These are phyloP conservation scores for Barypeithes pellucidus DNA, from an alignment of 2,888 invertebrate genomes.

Conservation along the genomic window DNA sequence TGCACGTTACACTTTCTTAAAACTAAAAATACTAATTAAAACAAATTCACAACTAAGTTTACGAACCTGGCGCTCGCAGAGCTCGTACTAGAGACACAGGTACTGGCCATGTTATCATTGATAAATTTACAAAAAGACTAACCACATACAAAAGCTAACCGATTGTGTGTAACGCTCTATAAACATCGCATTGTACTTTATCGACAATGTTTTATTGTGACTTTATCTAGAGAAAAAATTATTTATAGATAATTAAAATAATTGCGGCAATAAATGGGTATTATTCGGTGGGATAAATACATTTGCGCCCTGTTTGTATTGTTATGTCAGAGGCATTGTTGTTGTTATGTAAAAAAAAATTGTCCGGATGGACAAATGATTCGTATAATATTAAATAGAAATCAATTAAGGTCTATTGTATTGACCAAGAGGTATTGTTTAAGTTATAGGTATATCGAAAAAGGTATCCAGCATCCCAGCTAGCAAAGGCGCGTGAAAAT, in stretches of 20 bases:
- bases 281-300: slow-evolving; percentile 50
- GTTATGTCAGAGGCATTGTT: slow-evolving; percentile 48
- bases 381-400: slow-evolving; percentile 1
- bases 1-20: no score
- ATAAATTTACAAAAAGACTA: slow-evolving; percentile 59
- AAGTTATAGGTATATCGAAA: no score
- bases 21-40: no score
- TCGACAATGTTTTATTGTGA: slow-evolving; percentile 66
- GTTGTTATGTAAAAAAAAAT: slow-evolving; percentile 49
- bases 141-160: slow-evolving; percentile 62
- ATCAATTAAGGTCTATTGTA: not conserved
- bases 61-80: slow-evolving; percentile 35
- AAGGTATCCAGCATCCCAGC: no score
- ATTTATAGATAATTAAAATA: slow-evolving; percentile 61
- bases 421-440: no score
- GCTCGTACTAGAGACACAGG: slow-evolving; percentile 48
- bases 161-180: slow-evolving; percentile 67
- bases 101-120: slow-evolving; percentile 55
- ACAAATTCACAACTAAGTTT: not conserved
- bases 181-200: slow-evolving; percentile 69
- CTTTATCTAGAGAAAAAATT: slow-evolving; percentile 61
- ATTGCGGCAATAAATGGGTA: slow-evolving; percentile 53
- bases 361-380: slow-evolving; percentile 30
- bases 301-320: slow-evolving; percentile 52
- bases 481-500: no score